Evolutionary conservation across 2,797 vertebrate genomes (phyloP).

Genomic region (Erithacus rubecula): DNA sequence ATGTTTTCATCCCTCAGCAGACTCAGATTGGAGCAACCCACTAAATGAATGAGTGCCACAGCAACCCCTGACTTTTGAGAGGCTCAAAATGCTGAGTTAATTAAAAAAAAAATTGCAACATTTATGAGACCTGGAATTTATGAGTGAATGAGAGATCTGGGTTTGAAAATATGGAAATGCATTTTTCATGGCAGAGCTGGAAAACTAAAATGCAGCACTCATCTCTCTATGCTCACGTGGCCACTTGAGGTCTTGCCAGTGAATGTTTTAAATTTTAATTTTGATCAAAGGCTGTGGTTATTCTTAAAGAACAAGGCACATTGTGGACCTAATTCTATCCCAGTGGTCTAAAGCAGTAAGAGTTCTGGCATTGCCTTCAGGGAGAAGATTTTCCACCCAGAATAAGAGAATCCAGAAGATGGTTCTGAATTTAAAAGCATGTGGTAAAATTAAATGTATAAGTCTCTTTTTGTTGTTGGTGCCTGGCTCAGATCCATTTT

Average conservation of each 20-base stretch:
- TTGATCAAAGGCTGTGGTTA: not conserved
- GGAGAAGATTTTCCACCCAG: not conserved
- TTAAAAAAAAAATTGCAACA: not conserved
- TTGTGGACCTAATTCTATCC: not conserved
- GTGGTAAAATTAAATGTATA: not conserved
- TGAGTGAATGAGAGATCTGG: not conserved
- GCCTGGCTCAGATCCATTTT: constrained; percentile 22
- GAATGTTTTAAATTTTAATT: not conserved
- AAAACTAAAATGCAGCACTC: not conserved
- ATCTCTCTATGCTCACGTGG: not conserved
- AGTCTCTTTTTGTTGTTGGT: not conserved
- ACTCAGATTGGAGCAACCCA: not conserved
- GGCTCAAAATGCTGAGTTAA: not conserved
- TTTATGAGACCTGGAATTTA: not conserved
- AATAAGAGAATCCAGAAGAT: not conserved
- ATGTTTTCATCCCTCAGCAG: not conserved
- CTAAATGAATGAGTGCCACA: not conserved
- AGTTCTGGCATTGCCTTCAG: not conserved
- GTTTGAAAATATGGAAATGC: not conserved
- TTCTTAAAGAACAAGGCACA: not conserved
- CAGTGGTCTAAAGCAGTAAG: not conserved
- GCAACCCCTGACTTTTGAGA: not conserved
- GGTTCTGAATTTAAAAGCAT: not conserved
- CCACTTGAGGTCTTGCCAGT: not conserved
- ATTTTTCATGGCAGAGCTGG: not conserved